These are phyloP conservation scores for Spermophilus dauricus DNA, from an alignment of 2,113 vertebrate species.

Conservation along the genomic window DNA sequence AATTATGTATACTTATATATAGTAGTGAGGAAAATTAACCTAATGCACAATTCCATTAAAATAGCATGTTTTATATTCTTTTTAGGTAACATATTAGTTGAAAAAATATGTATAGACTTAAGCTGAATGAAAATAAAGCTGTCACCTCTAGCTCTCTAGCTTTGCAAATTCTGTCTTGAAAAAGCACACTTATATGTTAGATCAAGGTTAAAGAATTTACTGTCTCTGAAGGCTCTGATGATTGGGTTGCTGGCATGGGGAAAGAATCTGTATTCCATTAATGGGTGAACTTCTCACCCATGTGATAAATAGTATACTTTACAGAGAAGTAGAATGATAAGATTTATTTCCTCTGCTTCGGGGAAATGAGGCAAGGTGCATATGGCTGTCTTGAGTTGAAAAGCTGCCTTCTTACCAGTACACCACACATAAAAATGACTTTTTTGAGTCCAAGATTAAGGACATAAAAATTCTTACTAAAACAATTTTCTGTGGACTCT, in stretches of 20 bases:
- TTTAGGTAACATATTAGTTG: slow-evolving; percentile 36
- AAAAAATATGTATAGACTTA: not conserved
- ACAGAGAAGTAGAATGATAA: slow-evolving; percentile 69
- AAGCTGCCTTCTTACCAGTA: not conserved
- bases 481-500: not conserved
- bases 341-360: slow-evolving; percentile 66
- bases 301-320: slow-evolving; percentile 81
- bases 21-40: not conserved
- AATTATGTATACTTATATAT: not conserved
- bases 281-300: slow-evolving; percentile 74
- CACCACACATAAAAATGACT: not conserved
- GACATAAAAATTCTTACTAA: not conserved
- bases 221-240: slow-evolving; percentile 69
- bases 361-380: slow-evolving; percentile 3
- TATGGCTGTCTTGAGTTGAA: slow-evolving; percentile 38
- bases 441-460: not conserved
- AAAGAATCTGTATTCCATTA: slow-evolving; percentile 79
- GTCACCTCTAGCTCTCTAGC: slow-evolving; percentile 38
- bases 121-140: slow-evolving; percentile 17
- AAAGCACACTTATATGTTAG: slow-evolving; percentile 1
- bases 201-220: slow-evolving; percentile 79
- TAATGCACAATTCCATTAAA: not conserved
- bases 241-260: slow-evolving; percentile 77
- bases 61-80: not conserved
- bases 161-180: slow-evolving; percentile 34